phyloP scores from a whole-genome alignment of 2,113 vertebrate species.

The Vireo altiloquus region DNA sequence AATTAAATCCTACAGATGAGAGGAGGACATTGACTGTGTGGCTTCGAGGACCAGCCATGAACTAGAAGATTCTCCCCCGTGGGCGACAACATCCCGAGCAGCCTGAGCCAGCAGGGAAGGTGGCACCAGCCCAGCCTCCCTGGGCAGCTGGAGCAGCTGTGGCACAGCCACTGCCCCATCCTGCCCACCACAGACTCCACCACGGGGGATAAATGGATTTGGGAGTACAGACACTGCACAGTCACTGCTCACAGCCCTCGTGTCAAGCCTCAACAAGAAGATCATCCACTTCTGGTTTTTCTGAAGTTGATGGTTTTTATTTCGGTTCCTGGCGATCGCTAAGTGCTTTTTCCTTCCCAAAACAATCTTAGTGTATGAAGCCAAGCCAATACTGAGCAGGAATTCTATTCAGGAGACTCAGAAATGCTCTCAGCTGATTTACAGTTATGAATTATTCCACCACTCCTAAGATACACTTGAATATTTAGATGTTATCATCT shows the following conservation, averaged over 20 bases:
- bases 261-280: neutral
- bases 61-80: neutral
- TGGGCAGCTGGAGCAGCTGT: neutral
- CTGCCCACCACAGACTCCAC: neutral
- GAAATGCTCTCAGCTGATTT: conserved; percentile 29
- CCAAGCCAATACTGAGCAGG: neutral
- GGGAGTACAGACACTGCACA: neutral
- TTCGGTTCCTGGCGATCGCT: neutral
- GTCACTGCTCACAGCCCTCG: neutral
- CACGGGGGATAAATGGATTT: neutral
- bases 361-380: neutral
- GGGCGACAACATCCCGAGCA: neutral
- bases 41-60: neutral
- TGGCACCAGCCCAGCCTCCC: neutral
- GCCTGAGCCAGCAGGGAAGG: rapidly evolving
- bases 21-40: neutral
- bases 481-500: conserved; percentile 7
- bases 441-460: conserved; percentile 9
- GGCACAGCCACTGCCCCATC: neutral
- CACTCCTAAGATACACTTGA: neutral
- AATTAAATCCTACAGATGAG: neutral
- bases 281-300: neutral
- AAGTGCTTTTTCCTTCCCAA: neutral
- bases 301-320: neutral
- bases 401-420: neutral